phyloP scores from a whole-genome alignment of 2,797 vertebrate genomes.

The Simalia tracyae region DNA sequence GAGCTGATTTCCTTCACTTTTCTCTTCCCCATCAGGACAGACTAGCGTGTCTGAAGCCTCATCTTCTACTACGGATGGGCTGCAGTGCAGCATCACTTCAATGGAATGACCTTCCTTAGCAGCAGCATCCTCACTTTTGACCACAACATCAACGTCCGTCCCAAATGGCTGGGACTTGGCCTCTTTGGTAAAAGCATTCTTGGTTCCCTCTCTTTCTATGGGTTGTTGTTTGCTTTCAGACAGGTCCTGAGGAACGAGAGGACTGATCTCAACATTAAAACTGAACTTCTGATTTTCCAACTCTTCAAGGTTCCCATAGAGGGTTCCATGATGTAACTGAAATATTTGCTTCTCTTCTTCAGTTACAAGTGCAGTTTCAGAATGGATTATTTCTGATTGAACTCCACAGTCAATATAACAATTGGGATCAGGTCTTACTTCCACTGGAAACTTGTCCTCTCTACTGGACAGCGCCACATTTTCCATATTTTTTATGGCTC shows the following conservation, averaged over 20 bases:
- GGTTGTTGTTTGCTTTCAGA: background rate
- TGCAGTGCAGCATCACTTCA: constrained; percentile 32
- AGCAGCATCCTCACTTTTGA: background rate
- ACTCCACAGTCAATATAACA: background rate
- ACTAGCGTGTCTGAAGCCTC: constrained; percentile 16
- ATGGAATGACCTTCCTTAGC: constrained; percentile 32
- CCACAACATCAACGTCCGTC: background rate
- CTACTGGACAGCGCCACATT: constrained; percentile 5
- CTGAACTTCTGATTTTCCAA: rapidly evolving
- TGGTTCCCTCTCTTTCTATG: constrained; percentile 42
- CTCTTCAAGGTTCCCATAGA: background rate
- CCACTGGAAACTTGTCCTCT: constrained; percentile 57
- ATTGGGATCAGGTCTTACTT: constrained; percentile 41
- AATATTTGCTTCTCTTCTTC: constrained; percentile 46
- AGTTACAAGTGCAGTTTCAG: constrained; percentile 47
- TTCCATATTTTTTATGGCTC: constrained; percentile 20
- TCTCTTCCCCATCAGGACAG: constrained; percentile 37
- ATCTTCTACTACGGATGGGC: constrained; percentile 33
- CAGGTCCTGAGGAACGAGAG: constrained; percentile 1
- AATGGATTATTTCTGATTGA: constrained; percentile 17
- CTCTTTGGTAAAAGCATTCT: background rate
- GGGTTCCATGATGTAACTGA: constrained; percentile 43
- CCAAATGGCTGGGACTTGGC: constrained; percentile 28
- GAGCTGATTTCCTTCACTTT: constrained; percentile 50
- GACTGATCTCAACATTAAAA: rapidly evolving